These are phyloP conservation scores for Formica selysi DNA, from an alignment of 1,140 invertebrate genomes.

Conservation along the genomic window DNA sequence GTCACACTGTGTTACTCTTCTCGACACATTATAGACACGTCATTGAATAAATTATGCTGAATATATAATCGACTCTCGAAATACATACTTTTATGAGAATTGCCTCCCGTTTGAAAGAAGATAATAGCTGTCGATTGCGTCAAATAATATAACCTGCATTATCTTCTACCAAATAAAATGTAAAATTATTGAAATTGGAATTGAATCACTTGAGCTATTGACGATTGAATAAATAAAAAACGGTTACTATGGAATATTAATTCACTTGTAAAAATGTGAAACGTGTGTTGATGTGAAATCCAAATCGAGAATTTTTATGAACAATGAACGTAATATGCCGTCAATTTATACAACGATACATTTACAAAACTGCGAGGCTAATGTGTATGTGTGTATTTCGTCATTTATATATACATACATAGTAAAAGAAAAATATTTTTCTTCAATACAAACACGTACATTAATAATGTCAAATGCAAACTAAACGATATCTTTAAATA, in stretches of 20 bases:
- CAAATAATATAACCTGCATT: neutral
- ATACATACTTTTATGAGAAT: neutral
- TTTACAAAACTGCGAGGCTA: slow-evolving; percentile 35
- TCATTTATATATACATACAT: neutral
- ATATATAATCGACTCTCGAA: neutral
- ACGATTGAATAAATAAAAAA: slow-evolving; percentile 52
- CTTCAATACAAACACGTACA: neutral
- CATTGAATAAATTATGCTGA: neutral
- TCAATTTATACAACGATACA: slow-evolving; percentile 32
- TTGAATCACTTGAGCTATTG: slow-evolving; percentile 33
- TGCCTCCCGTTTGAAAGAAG: neutral
- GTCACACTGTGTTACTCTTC: neutral
- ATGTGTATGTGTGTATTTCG: neutral
- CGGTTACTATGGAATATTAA: slow-evolving; percentile 26
- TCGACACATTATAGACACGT: neutral
- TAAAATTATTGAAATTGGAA: slow-evolving; percentile 35
- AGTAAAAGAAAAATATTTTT: slow-evolving; percentile 40
- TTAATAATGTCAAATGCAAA: neutral
- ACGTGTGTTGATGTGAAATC: slow-evolving; percentile 25
- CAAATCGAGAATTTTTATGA: slow-evolving; percentile 36
- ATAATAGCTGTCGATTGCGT: neutral
- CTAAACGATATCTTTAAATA: neutral
- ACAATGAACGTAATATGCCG: slow-evolving; percentile 23
- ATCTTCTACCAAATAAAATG: slow-evolving; percentile 28
- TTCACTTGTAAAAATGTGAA: slow-evolving; percentile 41